These are phyloP conservation scores for Gobiocypris rarus DNA, from an alignment of 2,113 vertebrate species.

Conservation along the genomic window DNA sequence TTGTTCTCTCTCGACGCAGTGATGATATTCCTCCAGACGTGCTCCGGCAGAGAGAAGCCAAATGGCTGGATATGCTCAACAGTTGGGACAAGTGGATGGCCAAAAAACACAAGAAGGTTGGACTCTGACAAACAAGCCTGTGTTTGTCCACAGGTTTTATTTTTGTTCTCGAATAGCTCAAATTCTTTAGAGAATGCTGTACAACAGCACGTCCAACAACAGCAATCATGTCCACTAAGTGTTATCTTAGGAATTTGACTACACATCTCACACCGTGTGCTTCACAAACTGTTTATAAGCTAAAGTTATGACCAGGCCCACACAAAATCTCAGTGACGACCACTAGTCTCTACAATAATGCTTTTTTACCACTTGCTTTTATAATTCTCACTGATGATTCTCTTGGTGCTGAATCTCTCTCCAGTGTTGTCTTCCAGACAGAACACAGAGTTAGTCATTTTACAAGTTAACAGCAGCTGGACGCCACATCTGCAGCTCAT, in stretches of 20 bases:
- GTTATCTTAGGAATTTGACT: slow-evolving; percentile 24
- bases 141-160: slow-evolving; percentile 1
- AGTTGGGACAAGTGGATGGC: slow-evolving; percentile 99
- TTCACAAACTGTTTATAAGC: not conserved
- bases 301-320: not conserved
- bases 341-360: not conserved
- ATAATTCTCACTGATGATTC: not conserved
- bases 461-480: not conserved
- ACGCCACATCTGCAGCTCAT: not conserved
- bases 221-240: not conserved
- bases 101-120: slow-evolving; percentile 96
- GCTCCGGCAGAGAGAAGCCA: slow-evolving; percentile 89
- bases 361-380: not conserved
- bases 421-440: not conserved
- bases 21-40: slow-evolving; percentile 88
- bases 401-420: not conserved
- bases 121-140: slow-evolving; percentile 13
- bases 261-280: not conserved
- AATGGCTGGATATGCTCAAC: slow-evolving; percentile 98
- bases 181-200: not conserved
- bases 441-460: not conserved
- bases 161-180: not conserved
- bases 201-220: not conserved
- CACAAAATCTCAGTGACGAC: not conserved
- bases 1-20: slow-evolving; percentile 55